Base-by-base conservation (phyloP, 2,113 vertebrate species). In the Istiophorus platypterus region DNA sequence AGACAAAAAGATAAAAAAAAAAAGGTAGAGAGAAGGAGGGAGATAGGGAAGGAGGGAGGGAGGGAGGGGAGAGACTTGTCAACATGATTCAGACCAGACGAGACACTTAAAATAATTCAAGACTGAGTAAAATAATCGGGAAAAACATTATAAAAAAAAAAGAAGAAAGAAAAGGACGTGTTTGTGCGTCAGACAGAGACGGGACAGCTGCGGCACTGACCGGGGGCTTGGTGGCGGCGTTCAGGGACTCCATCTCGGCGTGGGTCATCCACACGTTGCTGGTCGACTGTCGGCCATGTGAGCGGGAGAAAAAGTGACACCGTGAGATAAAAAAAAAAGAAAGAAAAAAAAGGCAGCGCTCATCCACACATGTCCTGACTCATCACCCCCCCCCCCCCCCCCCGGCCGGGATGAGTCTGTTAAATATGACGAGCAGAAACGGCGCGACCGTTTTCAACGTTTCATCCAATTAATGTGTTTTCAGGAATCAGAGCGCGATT, bases 241-340 rank as follows among this genome's bases (percentile, higher is more conserved):
- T 97, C 74, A 98, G 91, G 2, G 97, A 95, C 92, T 98, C 97
- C 97, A 98, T 98, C 92, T 98, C 97, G 2, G 97, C 97, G 1
- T 98, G 97, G 27, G 97, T 98, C 96, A 98, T 97, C 97, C 97
- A 98, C 61, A 98, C 97, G 17, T 98, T 98, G 90, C 97, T 96
- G 88, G 97, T 98, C 39, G 97, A 97, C 97, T 98, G 90, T n/a
- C 14, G 88, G 81, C 27, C 26, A 74, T 22, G 71, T 18, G 20
- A 64, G 47, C 45, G 41, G 5, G 17, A 56, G 68, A 41, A 14
- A 14, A 56, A 59, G 31, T 3, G 4, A 68, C 61, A 15, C 27
- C 0, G 7, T 52, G 34, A 84, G 41, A 68, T 24, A 37, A 29
- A 74, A 24, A 12, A 4, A 20, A 24, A 64, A 34, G 3, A 34